These are phyloP conservation scores for Mareca strepera DNA, from an alignment of 2,797 vertebrate genomes.

Conservation along the genomic window DNA sequence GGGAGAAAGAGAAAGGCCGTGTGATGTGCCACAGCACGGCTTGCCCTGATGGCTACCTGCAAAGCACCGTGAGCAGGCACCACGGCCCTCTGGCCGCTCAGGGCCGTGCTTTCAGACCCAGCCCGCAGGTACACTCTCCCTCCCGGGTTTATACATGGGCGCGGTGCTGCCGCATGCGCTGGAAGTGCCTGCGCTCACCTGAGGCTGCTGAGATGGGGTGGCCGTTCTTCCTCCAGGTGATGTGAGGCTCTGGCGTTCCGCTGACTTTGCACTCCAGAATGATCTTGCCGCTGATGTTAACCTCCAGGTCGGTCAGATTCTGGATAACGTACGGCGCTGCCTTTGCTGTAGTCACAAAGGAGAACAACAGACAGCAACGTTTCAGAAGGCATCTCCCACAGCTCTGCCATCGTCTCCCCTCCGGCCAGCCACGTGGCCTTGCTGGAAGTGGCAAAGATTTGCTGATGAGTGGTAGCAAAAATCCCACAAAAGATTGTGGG, in stretches of 20 bases:
- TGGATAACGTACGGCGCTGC: constrained; percentile 82
- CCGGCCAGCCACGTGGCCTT: background rate
- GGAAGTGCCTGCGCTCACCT: constrained; percentile 72
- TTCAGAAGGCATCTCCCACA: background rate
- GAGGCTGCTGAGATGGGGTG: constrained; percentile 81
- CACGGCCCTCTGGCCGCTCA: background rate
- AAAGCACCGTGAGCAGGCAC: background rate
- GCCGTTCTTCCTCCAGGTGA: constrained; percentile 88
- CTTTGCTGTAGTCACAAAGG: constrained; percentile 75
- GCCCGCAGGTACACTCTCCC: background rate
- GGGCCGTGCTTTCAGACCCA: background rate
- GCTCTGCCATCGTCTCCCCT: background rate
- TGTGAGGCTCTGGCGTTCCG: constrained; percentile 82
- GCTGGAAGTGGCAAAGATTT: background rate
- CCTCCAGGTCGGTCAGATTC: constrained; percentile 86
- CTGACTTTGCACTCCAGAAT: constrained; percentile 81
- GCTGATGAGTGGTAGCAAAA: background rate
- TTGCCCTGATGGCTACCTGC: background rate
- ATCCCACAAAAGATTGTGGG: background rate
- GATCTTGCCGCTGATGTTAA: constrained; percentile 91
- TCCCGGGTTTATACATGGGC: fast-evolving
- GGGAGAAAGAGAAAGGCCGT: background rate
- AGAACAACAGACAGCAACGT: background rate
- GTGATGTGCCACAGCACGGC: fast-evolving
- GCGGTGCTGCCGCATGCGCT: fast-evolving